These are phyloP conservation scores for Cheirogaleus major DNA, from an alignment of 2,797 vertebrate species.

Conservation along the genomic window DNA sequence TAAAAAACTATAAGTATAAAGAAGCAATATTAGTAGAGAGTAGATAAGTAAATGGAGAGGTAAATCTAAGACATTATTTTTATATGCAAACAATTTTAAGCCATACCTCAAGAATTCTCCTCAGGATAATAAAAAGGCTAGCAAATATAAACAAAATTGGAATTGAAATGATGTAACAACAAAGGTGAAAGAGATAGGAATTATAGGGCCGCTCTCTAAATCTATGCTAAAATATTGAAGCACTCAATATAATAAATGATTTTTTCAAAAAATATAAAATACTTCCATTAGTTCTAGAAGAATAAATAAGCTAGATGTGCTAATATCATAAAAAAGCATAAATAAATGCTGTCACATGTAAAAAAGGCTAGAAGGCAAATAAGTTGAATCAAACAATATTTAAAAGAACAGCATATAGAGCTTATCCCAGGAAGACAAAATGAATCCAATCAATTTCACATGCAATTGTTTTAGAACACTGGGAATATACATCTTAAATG, in stretches of 20 bases:
- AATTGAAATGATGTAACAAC: background rate
- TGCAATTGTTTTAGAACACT: background rate
- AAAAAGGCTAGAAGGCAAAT: background rate
- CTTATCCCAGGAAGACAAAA: background rate
- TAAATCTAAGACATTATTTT: background rate
- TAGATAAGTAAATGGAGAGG: background rate
- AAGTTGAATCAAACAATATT: background rate
- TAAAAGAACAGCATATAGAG: background rate
- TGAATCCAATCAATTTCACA: background rate
- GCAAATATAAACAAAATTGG: background rate
- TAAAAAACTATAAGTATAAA: background rate
- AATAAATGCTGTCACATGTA: background rate
- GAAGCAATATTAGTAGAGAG: background rate
- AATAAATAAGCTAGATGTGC: background rate
- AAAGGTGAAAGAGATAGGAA: background rate
- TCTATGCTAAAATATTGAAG: background rate
- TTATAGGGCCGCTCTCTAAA: background rate
- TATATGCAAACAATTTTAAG: background rate
- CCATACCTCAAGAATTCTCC: background rate
- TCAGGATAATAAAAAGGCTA: background rate
- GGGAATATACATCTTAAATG: background rate
- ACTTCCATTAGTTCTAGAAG: background rate
- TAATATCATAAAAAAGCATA: background rate
- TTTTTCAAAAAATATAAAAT: background rate
- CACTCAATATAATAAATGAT: background rate